phyloP scores from a whole-genome alignment of 2,888 invertebrate species.

The Glaucopsyche alexis region DNA sequence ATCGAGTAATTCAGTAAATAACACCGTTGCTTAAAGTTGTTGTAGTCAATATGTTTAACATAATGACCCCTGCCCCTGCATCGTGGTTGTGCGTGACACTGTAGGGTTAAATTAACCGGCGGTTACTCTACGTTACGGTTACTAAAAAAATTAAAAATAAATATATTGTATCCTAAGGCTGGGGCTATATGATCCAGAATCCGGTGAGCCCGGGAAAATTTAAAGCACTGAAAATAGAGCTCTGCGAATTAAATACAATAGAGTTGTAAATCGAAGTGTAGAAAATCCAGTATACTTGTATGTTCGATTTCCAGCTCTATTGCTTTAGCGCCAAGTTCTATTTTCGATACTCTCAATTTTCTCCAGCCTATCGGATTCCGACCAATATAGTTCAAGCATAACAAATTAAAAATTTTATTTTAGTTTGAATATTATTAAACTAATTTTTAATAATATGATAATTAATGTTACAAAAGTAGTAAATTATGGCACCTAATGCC shows the following conservation, averaged over 20 bases:
- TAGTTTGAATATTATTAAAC: not conserved
- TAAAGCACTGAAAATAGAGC: no score
- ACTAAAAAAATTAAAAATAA: not conserved
- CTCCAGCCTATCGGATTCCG: no score
- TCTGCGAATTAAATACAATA: no score
- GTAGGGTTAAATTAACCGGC: constrained; percentile 49
- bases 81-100: constrained; percentile 66
- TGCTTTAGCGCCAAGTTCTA: no score
- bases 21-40: constrained; percentile 63
- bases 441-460: not conserved
- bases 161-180: no score
- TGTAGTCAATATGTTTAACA: constrained; percentile 59
- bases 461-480: not conserved
- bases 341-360: no score
- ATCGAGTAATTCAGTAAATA: constrained; percentile 68
- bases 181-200: no score
- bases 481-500: not conserved
- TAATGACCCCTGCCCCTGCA: constrained; percentile 58
- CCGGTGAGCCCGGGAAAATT: no score
- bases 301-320: no score
- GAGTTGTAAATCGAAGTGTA: no score
- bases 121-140: not conserved
- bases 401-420: not conserved
- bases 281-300: no score
- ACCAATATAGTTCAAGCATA: not conserved